Conservation (phyloP, 2,113 vertebrate species). For the Psittacus erithacus region DNA sequence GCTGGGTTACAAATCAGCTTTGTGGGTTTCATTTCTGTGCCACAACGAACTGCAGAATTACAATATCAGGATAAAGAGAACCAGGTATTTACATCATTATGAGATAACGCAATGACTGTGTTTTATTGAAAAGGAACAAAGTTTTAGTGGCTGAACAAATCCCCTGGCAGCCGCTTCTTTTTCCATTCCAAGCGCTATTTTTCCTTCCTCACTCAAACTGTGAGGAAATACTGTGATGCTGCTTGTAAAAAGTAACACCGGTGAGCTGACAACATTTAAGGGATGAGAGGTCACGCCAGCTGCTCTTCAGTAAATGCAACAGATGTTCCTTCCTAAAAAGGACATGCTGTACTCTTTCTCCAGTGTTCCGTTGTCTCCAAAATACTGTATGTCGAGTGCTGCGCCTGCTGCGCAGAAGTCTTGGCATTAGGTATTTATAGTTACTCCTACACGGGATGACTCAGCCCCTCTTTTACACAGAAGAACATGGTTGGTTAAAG, state of each 20-base stretch:
- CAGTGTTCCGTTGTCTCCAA: neutral
- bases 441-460: neutral
- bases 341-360: neutral
- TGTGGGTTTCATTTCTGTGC: neutral
- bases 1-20: neutral
- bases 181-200: slow-evolving; percentile 18
- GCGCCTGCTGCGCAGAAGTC: neutral
- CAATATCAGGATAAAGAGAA: slow-evolving; percentile 12
- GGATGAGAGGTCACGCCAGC: neutral
- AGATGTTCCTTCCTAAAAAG: slow-evolving; percentile 40
- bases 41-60: neutral
- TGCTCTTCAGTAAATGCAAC: neutral
- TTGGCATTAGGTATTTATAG: neutral
- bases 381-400: neutral
- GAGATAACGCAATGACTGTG: neutral
- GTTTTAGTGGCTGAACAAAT: slow-evolving; percentile 27
- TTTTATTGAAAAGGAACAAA: slow-evolving; percentile 19
- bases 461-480: neutral
- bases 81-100: slow-evolving; percentile 40
- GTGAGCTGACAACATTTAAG: slow-evolving; percentile 5
- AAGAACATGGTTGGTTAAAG: neutral
- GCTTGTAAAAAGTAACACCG: slow-evolving; percentile 30
- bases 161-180: slow-evolving; percentile 4
- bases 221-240: neutral
- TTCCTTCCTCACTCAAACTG: neutral